These are phyloP conservation scores for Rhea pennata DNA, from an alignment of 2,113 vertebrate species.

Conservation along the genomic window DNA sequence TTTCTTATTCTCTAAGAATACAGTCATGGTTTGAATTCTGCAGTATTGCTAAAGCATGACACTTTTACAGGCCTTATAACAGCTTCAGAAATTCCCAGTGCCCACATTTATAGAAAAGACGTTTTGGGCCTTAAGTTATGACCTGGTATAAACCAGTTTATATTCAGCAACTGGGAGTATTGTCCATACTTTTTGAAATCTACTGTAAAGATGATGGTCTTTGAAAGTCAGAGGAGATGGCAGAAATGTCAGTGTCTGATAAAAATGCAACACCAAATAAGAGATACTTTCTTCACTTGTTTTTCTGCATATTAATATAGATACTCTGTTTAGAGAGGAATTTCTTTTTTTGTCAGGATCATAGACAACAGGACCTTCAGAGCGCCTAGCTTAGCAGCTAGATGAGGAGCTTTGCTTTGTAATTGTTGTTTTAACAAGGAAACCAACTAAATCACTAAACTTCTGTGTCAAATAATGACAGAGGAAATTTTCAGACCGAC, in stretches of 20 bases:
- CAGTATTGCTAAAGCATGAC: background rate
- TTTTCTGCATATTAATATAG: background rate
- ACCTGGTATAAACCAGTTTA: background rate
- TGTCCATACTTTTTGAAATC: background rate
- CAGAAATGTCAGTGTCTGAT: background rate
- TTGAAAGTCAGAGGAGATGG: background rate
- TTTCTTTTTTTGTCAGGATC: background rate
- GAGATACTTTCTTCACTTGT: background rate
- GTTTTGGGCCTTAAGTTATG: background rate
- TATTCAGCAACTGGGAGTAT: rapidly evolving
- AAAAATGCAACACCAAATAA: background rate
- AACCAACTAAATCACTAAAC: background rate
- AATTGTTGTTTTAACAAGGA: background rate
- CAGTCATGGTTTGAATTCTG: background rate
- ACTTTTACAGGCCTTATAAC: background rate
- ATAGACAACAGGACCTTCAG: background rate
- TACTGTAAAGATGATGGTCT: background rate
- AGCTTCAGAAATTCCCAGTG: background rate
- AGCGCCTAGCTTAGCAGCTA: background rate
- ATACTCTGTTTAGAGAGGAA: background rate
- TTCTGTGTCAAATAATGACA: background rate
- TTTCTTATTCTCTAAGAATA: background rate
- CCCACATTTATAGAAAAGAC: background rate
- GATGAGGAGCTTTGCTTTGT: background rate
- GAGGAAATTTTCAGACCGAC: background rate